These are phyloP conservation scores for Malurus alboscapulatus DNA, from an alignment of 2,113 vertebrate species.

Conservation along the genomic window DNA sequence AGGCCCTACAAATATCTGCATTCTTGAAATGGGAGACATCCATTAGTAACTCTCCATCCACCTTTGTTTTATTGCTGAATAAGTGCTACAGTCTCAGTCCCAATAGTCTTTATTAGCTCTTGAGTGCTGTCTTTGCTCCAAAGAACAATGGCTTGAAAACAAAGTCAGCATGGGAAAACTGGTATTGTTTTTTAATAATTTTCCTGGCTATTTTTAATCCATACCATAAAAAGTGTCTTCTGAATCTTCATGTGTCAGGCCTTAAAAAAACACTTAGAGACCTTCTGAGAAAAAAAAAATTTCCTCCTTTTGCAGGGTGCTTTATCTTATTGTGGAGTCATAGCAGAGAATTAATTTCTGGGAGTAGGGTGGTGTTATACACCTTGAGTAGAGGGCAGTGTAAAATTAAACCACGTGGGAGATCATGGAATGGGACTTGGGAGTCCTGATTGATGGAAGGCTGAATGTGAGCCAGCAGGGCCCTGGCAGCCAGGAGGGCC, in stretches of 20 bases:
- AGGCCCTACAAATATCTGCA: background rate
- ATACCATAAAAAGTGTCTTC: background rate
- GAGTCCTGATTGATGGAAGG: accelerated
- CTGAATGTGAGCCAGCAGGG: accelerated
- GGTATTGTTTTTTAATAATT: background rate
- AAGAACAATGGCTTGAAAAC: background rate
- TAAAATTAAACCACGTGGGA: background rate
- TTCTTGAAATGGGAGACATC: background rate
- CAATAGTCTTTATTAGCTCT: background rate
- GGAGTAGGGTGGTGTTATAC: background rate
- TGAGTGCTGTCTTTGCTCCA: background rate
- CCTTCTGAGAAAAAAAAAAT: background rate
- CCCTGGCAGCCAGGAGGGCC: background rate
- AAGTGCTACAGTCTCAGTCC: background rate
- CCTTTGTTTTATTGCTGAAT: background rate
- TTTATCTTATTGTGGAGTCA: background rate
- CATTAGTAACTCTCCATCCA: background rate
- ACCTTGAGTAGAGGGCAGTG: background rate
- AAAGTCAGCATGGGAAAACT: background rate
- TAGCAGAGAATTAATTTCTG: background rate
- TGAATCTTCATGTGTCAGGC: background rate
- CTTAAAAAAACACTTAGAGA: background rate
- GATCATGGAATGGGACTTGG: no score
- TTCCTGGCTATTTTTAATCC: background rate
- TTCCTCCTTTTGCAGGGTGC: background rate